A percentile compares a stretch with the other conserved stretches of the same genome.
These are phyloP conservation scores for Thelaira solivaga DNA, from an alignment of 2,888 invertebrate species.

Conservation along the genomic window DNA sequence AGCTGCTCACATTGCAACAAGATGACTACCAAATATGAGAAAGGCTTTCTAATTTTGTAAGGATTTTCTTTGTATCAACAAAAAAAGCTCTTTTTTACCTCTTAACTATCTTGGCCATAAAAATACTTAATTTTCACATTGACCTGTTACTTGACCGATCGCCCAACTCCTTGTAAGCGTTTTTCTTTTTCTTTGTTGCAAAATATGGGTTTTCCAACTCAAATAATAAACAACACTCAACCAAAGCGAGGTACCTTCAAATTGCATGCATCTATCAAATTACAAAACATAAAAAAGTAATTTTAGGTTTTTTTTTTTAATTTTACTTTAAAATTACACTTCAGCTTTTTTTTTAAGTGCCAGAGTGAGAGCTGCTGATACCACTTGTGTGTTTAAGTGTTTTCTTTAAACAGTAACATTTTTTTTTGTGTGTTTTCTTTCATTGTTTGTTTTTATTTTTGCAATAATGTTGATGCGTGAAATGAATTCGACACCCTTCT, in stretches of 20 bases:
- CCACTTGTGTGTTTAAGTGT: constrained; percentile 47
- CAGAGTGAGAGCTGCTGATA: constrained; percentile 7
- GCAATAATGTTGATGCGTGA: constrained; percentile 60
- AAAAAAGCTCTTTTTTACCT: too few species aligned
- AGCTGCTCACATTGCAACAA: too few species aligned
- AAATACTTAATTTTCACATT: too few species aligned
- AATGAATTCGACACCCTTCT: constrained; percentile 62
- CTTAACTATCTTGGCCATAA: too few species aligned
- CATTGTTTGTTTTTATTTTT: constrained; percentile 25
- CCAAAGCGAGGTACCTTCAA: neutral
- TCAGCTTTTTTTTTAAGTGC: constrained; percentile 1
- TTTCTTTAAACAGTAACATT: constrained; percentile 47
- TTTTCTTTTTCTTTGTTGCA: neutral
- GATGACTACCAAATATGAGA: too few species aligned
- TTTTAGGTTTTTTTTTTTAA: too few species aligned
- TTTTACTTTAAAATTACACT: constrained; percentile 41
- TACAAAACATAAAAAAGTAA: constrained; percentile 12
- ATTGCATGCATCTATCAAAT: constrained; percentile 11
- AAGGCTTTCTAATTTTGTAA: too few species aligned
- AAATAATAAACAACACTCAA: constrained; percentile 17
- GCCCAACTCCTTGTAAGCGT: too few species aligned
- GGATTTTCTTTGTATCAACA: too few species aligned
- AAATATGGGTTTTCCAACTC: neutral
- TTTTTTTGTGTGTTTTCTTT: too few species aligned
- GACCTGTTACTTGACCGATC: too few species aligned